phyloP scores from a whole-genome alignment of 2,113 vertebrate species.

The Collichthys lucidus region DNA sequence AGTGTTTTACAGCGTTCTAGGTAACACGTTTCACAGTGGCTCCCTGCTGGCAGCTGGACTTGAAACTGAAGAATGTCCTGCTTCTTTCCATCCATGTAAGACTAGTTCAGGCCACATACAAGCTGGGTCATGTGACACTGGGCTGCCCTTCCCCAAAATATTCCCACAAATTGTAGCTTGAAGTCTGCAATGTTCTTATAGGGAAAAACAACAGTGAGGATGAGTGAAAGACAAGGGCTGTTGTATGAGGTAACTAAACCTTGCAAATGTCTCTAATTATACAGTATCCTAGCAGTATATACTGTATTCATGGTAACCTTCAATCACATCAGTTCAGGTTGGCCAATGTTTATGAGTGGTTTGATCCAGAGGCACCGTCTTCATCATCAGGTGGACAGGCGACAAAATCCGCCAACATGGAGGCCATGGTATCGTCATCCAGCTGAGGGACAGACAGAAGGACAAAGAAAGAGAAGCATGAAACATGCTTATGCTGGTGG shows the following conservation, averaged over 20 bases:
- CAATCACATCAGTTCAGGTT: background rate
- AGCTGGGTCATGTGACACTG: accelerated
- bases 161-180: background rate
- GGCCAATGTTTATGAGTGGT: constrained; percentile 49
- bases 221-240: background rate
- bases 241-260: constrained; percentile 28
- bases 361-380: constrained; percentile 73
- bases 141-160: background rate
- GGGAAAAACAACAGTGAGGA: background rate
- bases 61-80: background rate
- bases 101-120: background rate
- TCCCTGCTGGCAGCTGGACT: background rate
- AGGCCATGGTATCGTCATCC: constrained; percentile 86
- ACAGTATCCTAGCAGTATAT: background rate
- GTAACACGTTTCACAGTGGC: background rate
- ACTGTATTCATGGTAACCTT: background rate
- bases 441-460: constrained; percentile 60
- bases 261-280: constrained; percentile 7
- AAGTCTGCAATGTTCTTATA: background rate
- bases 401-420: constrained; percentile 93
- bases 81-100: background rate
- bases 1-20: background rate
- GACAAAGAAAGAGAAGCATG: background rate
- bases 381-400: constrained; percentile 91
- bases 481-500: background rate